Evolutionary conservation across 2,113 vertebrate genomes (phyloP).

Genomic region (Podiceps cristatus): DNA sequence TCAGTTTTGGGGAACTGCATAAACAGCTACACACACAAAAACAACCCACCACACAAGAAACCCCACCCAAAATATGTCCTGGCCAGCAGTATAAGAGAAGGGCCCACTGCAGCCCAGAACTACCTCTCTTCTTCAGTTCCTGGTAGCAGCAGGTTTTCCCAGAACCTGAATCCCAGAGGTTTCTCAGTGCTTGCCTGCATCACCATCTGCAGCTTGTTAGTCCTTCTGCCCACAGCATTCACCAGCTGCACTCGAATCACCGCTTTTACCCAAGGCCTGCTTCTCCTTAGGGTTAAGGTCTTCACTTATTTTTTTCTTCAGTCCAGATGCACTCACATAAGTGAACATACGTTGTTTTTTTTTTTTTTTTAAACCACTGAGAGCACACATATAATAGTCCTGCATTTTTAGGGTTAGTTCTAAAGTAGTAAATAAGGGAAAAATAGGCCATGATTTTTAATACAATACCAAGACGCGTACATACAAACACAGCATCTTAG

Average conservation of each 20-base stretch:
- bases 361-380: background rate
- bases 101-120: background rate
- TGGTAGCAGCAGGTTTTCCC: background rate
- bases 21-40: background rate
- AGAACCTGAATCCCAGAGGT: background rate
- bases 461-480: too few relatives aligned
- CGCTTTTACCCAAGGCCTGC: background rate
- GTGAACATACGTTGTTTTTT: background rate
- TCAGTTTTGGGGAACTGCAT: background rate
- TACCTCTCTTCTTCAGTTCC: background rate
- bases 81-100: background rate
- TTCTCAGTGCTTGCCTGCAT: background rate
- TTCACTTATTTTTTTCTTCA: too few relatives aligned
- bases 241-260: background rate
- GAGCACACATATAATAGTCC: background rate
- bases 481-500: background rate
- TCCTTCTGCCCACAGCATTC: background rate
- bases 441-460: background rate
- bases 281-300: background rate
- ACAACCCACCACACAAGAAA: background rate
- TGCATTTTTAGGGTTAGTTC: background rate
- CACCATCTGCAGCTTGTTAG: background rate
- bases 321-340: background rate
- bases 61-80: background rate
- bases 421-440: background rate